Evolutionary conservation across 2,888 invertebrate genomes (phyloP), one percentile per base, ranked within the genome.

Genomic region (Heliconius ismenius): DNA sequence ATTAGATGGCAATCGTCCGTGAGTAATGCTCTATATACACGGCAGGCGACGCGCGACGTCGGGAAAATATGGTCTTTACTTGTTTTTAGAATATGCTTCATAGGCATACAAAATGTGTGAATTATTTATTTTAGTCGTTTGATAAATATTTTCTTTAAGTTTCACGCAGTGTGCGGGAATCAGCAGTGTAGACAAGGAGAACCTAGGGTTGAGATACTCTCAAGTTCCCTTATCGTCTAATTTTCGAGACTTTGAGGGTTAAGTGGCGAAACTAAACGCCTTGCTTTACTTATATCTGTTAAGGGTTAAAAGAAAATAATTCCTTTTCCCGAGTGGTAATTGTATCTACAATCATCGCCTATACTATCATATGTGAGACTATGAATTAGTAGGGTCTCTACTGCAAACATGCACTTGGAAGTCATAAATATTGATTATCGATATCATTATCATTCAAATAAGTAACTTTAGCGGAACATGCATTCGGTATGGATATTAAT

Each of bases 1-100:
- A 80, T 80, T 82, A 79, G 78, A 80, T 82, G 78, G 75, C 79
- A 76, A 78, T 79, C 74, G 49, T 60, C 54, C 49, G 74, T 80
- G 78, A 80, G 73, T 79, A 77, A 82, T 81, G 79, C 26, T 28
- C 67, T 54, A 65, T 76, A 68, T 49, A 73, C 77, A 77, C 77
- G 79, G 60, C 62, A 76, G 11, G 10, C 18, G 28, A 54, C 39
- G 24, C 4, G 21, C 65, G 65, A 39, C 54, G 15, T n/a, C 32
- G n/a, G 15, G 58, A n/a, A 58, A 70, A 70, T 58, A 58, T 70
- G 70, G n/a, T n/a, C 1, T 70, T 70, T n/a, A 13, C 13, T 26
- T 67, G 18, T 24, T 39, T 67, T 64, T 21, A 15, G 0, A 18
- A 18, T 32, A 32, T 64, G 11, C n/a, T 36, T 36, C 1, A 11